Evolutionary conservation across 2,888 invertebrate species (phyloP), one percentile per base, ranked within the genome.

Genomic region (Bimastos eiseni): DNA sequence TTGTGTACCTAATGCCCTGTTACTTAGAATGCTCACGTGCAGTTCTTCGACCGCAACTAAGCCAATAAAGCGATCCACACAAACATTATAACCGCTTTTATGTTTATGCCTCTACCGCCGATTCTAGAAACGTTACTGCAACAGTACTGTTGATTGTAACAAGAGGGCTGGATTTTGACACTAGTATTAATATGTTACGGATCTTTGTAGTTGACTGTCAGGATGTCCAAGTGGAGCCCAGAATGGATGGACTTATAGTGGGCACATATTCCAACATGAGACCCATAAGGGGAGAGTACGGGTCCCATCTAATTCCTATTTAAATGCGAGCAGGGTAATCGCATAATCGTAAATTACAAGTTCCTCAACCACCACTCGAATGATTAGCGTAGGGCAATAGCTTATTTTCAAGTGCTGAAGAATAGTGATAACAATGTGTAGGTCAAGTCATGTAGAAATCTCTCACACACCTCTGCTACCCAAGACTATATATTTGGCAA

Each of bases 1-100:
- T 70, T n/a, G 70, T 70, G 70, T 70, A 70, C 70, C n/a, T n/a
- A n/a, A 70, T n/a, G n/a, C n/a, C 70, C 70, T 70, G n/a, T n/a
- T n/a, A n/a, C n/a, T 70, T 70, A n/a, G n/a, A 11, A n/a, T 8
- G 4, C n/a, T 11, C 30, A 17, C 70, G n/a, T n/a, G 70, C n/a
- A 70, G 70, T 70, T 70, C n/a, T 11, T 70, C 70, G 70, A 30
- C 70, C 70, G n/a, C 70, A 4, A n/a, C 70, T n/a, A 8, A 30
- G n/a, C 49, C 49, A 49, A 3, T 49, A 49, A 49, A 49, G 24
- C 24, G n/a, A 11, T 3, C 70, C n/a, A 70, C 8, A 11, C 70
- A 70, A 8, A 70, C 30, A 30, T 3, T 70, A 11, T n/a, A 49
- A 2, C 21, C 13, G 49, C 49, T 24, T 49, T 1, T 49, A 70